Conservation (phyloP, 2,113 vertebrate genomes). For the Clarias macrocephalus region DNA sequence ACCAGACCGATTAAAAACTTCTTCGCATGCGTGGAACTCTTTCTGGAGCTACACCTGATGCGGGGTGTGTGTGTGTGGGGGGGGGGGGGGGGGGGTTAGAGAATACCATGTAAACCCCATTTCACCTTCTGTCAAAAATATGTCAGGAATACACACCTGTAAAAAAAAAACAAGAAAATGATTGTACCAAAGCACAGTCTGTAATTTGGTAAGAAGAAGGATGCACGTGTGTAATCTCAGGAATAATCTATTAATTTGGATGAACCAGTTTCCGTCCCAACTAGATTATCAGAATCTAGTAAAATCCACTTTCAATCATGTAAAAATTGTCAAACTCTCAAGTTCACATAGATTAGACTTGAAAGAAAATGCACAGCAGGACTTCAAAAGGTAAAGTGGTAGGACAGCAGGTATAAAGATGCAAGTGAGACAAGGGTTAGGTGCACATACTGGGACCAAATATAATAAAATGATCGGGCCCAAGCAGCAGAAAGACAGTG, state of each 20-base stretch:
- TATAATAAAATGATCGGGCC: no score
- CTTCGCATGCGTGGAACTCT: not conserved
- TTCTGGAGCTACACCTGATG: no score
- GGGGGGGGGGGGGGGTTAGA: no score
- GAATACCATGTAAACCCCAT: not conserved
- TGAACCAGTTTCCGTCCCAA: not conserved
- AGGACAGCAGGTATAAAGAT: not conserved
- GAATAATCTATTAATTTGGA: not conserved
- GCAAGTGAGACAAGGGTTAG: not conserved
- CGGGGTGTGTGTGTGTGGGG: no score
- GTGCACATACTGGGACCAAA: not conserved
- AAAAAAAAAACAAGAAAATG: not conserved
- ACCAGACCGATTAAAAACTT: not conserved
- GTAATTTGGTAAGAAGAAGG: not conserved
- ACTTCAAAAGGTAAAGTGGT: not conserved
- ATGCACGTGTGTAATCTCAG: not conserved
- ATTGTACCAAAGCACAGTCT: not conserved
- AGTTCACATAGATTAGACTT: not conserved
- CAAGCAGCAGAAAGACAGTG: no score
- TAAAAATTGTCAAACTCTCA: not conserved
- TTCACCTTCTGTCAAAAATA: not conserved
- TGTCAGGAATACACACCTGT: not conserved
- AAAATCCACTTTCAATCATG: not conserved
- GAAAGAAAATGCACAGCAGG: not conserved
- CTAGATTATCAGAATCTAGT: not conserved